Evolutionary conservation across 2,888 invertebrate species (phyloP), one percentile per base, ranked within the genome.

Genomic region (Byasa hedistus): DNA sequence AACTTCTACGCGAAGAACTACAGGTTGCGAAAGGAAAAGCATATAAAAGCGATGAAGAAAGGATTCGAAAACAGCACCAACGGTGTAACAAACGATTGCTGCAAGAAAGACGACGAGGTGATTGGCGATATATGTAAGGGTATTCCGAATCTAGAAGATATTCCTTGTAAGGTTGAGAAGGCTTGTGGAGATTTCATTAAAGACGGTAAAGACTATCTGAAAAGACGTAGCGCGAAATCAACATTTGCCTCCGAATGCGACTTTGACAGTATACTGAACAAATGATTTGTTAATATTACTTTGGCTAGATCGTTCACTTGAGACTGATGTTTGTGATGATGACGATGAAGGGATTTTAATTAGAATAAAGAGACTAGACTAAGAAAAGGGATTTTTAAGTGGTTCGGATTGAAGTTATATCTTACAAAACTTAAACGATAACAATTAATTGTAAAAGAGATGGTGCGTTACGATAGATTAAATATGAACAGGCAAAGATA

Each of bases 1-100:
- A 93, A 94, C 72, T 95, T 95, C 79, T 95, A 95, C 78, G 78
- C 92, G 0, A 92, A 92, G 68, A 93, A 92, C 69, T 95, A 95
- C 79, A 84, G 81, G 70, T 81, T 71, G 68, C 72, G 75, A 36
- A 71, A 75, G 0, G 82, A 80, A 57, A 85, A 76, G 58, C 80
- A 83, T 72, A 78, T 75, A 15, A 79, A 79, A 64, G 83, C 75
- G 62, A 70, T 69, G 27, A 76, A 75, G 48, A 84, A 84, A 54
- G 81, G 81, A 24, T 76, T 81, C 57, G 78, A 79, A 62, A 74
- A 73, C 65, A 75, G 73, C 19, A 65, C 71, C 10, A 79, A 79
- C 63, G 79, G 78, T 52, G 65, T 73, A 17, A 62, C 71, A 61
- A 70, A 74, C 0, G 75, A 73, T 58, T 73, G 69, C 62, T 75